Evolutionary conservation across 2,797 vertebrate genomes (phyloP).

Genomic region (Scomberomorus guttatus): DNA sequence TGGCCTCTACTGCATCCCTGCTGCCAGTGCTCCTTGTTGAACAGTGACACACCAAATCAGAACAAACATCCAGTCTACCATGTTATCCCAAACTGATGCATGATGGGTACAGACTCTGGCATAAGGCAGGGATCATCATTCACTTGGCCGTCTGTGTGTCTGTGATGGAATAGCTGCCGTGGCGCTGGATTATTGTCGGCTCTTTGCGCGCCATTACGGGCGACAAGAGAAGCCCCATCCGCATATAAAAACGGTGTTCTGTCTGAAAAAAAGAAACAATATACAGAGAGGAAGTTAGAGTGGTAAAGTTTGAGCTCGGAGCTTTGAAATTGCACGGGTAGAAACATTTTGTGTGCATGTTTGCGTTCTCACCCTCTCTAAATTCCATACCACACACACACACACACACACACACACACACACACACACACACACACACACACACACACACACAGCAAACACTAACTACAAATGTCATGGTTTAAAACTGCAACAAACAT

Average conservation of each 20-base stretch:
- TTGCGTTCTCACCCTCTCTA: not conserved
- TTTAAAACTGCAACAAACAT: not conserved
- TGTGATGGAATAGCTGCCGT: constrained; percentile 66
- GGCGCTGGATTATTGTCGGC: constrained; percentile 49
- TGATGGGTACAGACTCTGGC: constrained; percentile 42
- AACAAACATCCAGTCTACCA: constrained; percentile 37
- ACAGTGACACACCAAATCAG: constrained; percentile 37
- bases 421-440: too few relatives aligned
- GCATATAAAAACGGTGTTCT: constrained; percentile 51
- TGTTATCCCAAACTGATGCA: constrained; percentile 49
- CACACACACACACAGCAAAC: not conserved
- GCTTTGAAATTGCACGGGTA: constrained; percentile 25
- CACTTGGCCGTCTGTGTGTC: constrained; percentile 48
- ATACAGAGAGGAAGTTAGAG: not conserved
- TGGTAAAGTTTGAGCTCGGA: not conserved
- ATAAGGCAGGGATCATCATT: constrained; percentile 60
- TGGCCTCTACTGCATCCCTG: not conserved
- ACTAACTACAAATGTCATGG: not conserved
- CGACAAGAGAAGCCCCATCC: constrained; percentile 43
- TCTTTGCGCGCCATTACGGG: constrained; percentile 57
- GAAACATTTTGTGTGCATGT: constrained; percentile 13
- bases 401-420: too few relatives aligned
- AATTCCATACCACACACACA: not conserved
- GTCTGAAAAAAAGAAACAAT: constrained; percentile 12
- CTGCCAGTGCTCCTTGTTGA: constrained; percentile 16